A percentile compares a stretch with the other conserved stretches of the same genome.
phyloP scores from a whole-genome alignment of 1,140 invertebrate species.

The Archivesica marissinica region DNA sequence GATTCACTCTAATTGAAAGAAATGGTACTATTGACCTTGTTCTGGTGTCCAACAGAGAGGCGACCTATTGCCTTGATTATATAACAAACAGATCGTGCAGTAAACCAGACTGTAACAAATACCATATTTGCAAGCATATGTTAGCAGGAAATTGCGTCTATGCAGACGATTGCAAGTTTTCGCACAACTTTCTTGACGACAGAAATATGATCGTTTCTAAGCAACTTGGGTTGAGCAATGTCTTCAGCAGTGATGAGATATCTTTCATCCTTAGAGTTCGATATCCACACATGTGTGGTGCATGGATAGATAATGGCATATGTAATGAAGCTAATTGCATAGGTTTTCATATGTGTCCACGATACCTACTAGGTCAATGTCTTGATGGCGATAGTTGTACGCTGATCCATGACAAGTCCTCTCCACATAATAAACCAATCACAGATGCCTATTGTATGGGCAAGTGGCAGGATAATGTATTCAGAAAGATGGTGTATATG shows the following conservation, averaged over 20 bases:
- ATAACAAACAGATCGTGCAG: not conserved
- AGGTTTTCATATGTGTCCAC: slow-evolving; percentile 20
- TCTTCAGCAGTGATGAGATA: slow-evolving; percentile 37
- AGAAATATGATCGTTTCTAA: slow-evolving; percentile 30
- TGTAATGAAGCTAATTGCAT: not conserved
- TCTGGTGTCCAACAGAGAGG: slow-evolving; percentile 9
- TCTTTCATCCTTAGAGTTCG: not conserved
- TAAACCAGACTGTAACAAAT: slow-evolving; percentile 30
- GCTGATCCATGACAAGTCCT: slow-evolving; percentile 16
- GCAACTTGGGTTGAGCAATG: slow-evolving; percentile 22
- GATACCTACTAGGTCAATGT: slow-evolving; percentile 34
- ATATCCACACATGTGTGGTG: slow-evolving; percentile 20
- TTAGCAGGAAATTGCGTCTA: slow-evolving; percentile 10
- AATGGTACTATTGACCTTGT: not conserved
- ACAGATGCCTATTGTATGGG: slow-evolving; percentile 24
- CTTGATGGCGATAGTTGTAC: slow-evolving; percentile 24
- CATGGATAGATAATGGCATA: slow-evolving; percentile 18
- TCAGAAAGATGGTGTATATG: slow-evolving; percentile 33
- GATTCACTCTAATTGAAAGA: slow-evolving; percentile 39
- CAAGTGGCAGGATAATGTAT: not conserved
- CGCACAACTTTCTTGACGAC: slow-evolving; percentile 42
- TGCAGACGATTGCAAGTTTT: slow-evolving; percentile 34
- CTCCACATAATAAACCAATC: slow-evolving; percentile 34
- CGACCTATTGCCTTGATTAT: slow-evolving; percentile 41
- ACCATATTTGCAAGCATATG: slow-evolving; percentile 53